phyloP scores from a whole-genome alignment of 2,113 vertebrate species.

The Alaudala cheleensis region DNA sequence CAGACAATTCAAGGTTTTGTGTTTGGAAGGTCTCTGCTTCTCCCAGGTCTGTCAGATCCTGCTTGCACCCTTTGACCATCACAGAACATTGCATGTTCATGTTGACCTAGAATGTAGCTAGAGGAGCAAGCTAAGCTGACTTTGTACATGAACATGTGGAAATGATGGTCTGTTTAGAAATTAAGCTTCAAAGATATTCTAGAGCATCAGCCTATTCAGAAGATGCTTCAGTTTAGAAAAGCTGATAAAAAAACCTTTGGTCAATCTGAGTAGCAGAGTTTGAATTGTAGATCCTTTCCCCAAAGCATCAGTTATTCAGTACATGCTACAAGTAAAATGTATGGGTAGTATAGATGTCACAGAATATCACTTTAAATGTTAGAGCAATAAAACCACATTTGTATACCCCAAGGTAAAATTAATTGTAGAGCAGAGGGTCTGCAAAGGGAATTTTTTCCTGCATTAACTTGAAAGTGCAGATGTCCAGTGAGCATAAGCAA shows the following conservation, averaged over 20 bases:
- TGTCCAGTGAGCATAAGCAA: neutral
- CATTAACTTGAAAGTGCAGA: neutral
- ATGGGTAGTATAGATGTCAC: neutral
- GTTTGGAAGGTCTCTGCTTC: neutral
- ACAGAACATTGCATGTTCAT: neutral
- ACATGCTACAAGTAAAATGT: neutral
- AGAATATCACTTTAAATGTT: neutral
- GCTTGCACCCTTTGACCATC: neutral
- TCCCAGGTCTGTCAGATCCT: neutral
- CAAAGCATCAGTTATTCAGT: neutral
- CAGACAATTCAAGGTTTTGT: neutral
- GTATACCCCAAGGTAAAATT: neutral
- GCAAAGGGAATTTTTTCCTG: neutral
- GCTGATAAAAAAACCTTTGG: neutral
- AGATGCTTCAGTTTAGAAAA: neutral
- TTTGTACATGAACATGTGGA: neutral
- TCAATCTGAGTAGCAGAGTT: neutral
- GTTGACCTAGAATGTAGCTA: neutral
- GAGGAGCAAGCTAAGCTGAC: neutral
- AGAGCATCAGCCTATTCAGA: neutral
- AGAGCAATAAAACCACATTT: neutral
- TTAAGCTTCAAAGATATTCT: neutral
- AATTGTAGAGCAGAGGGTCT: neutral
- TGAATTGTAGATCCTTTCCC: neutral
- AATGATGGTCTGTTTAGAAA: neutral